Evolutionary conservation across 2,113 vertebrate genomes (phyloP).

Genomic region (Pholis gunnellus): DNA sequence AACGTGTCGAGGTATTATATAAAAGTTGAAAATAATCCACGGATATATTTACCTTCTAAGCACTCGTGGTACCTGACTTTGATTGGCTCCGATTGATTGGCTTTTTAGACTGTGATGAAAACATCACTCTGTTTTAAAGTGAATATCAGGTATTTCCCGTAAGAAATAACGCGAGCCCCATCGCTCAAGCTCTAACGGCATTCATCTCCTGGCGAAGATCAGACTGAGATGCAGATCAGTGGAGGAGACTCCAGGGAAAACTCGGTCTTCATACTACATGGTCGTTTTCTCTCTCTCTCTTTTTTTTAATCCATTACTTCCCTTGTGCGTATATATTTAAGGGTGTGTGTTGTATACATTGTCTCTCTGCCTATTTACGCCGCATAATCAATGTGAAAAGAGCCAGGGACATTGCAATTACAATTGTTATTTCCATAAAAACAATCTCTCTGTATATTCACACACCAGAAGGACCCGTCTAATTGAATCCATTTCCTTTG

Average conservation of each 20-base stretch:
- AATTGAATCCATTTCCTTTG: conserved; percentile 80
- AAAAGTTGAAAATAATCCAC: conserved; percentile 20
- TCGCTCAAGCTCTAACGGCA: conserved; percentile 59
- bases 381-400: conserved; percentile 67
- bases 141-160: conserved; percentile 55
- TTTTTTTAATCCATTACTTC: background rate
- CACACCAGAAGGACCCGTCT: conserved; percentile 71
- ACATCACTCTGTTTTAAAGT: conserved; percentile 39
- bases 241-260: conserved; percentile 62
- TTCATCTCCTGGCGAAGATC: conserved; percentile 72
- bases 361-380: conserved; percentile 59
- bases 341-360: background rate
- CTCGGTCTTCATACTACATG: conserved; percentile 33
- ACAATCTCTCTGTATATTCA: conserved; percentile 67
- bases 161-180: conserved; percentile 45
- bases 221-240: conserved; percentile 68
- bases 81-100: conserved; percentile 28
- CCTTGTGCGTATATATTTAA: background rate
- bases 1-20: conserved; percentile 16
- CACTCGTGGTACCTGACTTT: conserved; percentile 7
- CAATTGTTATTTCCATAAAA: conserved; percentile 77
- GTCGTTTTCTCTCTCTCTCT: background rate
- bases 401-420: conserved; percentile 58
- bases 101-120: conserved; percentile 35
- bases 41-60: conserved; percentile 35